Percentiles rank a stretch among this genome's conserved stretches.
phyloP scores from a whole-genome alignment of 2,113 vertebrate species.

The Myocastor coypus region DNA sequence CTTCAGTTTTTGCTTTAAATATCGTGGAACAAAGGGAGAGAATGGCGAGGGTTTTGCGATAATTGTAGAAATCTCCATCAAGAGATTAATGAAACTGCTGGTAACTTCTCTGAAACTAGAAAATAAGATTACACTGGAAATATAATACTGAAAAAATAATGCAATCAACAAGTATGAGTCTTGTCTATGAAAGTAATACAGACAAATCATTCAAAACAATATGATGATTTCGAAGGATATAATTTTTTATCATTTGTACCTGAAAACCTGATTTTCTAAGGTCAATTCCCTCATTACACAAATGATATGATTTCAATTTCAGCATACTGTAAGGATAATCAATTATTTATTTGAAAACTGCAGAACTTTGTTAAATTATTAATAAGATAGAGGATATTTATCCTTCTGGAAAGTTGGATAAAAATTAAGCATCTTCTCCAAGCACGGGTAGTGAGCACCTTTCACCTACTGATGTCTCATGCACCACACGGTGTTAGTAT shows the following conservation, averaged over 20 bases:
- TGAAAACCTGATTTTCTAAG: conserved; percentile 13
- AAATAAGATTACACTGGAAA: conserved; percentile 7
- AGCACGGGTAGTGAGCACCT: fast-evolving
- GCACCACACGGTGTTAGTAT: background rate
- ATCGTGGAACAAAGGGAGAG: background rate
- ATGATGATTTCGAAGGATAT: background rate
- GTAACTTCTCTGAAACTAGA: background rate
- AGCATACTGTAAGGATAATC: background rate
- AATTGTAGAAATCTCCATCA: background rate
- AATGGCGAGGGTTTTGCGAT: background rate
- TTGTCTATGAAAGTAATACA: background rate
- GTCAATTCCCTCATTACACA: background rate
- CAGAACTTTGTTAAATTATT: background rate
- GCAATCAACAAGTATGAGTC: background rate
- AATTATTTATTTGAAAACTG: background rate
- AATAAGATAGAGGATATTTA: background rate
- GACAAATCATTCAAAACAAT: conserved; percentile 30
- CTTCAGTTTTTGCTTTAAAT: background rate
- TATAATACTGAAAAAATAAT: background rate
- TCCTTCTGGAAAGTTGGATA: background rate
- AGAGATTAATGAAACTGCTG: conserved; percentile 21
- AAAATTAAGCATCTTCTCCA: background rate
- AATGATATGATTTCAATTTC: background rate
- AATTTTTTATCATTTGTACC: background rate
- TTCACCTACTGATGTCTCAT: background rate